These are phyloP conservation scores for Desmophyllum pertusum DNA, from an alignment of 92 coral and sea anemone species.

Conservation along the genomic window DNA sequence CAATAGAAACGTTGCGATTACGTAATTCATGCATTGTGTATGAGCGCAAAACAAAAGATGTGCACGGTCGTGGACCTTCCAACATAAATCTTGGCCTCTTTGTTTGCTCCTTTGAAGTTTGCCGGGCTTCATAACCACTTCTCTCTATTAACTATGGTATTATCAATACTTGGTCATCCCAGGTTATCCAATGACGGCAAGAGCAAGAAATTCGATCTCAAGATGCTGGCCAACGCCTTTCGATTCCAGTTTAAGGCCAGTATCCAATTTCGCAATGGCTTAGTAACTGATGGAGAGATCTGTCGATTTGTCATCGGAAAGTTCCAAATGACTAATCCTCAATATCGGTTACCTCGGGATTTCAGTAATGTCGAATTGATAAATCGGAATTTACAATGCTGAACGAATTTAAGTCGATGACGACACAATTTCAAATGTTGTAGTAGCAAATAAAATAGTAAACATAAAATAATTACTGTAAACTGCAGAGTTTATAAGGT, in stretches of 20 bases:
- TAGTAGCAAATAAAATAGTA: too few species aligned
- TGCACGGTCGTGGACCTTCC: too few species aligned
- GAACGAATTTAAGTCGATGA: not conserved
- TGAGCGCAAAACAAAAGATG: too few species aligned
- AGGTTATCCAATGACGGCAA: not conserved
- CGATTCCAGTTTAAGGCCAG: conserved; percentile 5
- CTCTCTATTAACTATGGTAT: too few species aligned
- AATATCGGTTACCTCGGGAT: not conserved
- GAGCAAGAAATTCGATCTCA: not conserved
- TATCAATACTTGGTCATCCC: conserved; percentile 4
- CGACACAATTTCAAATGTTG: too few species aligned
- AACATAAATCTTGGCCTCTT: too few species aligned
- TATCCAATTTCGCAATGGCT: not conserved
- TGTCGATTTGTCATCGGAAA: not conserved
- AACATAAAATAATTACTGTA: too few species aligned
- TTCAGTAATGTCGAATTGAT: not conserved
- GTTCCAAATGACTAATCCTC: not conserved
- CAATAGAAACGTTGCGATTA: too few species aligned
- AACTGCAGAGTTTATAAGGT: too few species aligned
- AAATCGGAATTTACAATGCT: not conserved
- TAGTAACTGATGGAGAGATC: not conserved
- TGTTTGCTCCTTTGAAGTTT: too few species aligned
- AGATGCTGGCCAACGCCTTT: not conserved
- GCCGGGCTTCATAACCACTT: too few species aligned
- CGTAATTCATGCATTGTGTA: too few species aligned